A percentile compares a stretch with the other conserved stretches of the same genome.
These are phyloP conservation scores for Cranoglanis bouderius DNA, from an alignment of 2,113 vertebrate species.

Conservation along the genomic window DNA sequence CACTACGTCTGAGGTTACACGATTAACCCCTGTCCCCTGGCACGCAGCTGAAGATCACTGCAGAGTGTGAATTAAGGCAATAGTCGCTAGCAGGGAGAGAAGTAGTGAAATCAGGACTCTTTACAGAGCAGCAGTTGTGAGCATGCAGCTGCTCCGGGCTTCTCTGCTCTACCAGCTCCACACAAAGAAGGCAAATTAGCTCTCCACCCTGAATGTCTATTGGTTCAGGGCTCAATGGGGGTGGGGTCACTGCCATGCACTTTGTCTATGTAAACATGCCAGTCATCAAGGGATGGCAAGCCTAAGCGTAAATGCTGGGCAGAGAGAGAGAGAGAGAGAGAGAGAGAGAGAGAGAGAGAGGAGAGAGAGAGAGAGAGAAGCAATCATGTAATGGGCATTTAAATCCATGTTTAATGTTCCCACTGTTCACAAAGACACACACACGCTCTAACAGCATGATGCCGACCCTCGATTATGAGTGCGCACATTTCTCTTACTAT, in stretches of 20 bases:
- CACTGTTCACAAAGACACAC: slow-evolving; percentile 19
- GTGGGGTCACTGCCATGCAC: slow-evolving; percentile 33
- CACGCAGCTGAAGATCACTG: neutral
- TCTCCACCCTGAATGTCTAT: slow-evolving; percentile 20
- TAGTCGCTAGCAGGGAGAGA: neutral
- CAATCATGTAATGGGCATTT: slow-evolving; percentile 64
- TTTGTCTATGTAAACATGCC: slow-evolving; percentile 44
- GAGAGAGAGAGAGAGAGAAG: neutral
- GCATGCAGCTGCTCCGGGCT: slow-evolving; percentile 11
- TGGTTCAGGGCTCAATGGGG: slow-evolving; percentile 8
- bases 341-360: neutral
- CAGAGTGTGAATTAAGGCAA: neutral
- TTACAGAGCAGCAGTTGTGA: slow-evolving; percentile 3
- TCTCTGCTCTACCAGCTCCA: neutral
- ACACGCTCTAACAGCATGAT: neutral
- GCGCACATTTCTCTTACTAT: neutral
- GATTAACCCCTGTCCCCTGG: neutral
- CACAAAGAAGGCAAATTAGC: slow-evolving; percentile 35
- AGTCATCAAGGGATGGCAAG: slow-evolving; percentile 17
- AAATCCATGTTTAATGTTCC: slow-evolving; percentile 51
- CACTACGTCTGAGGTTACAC: neutral
- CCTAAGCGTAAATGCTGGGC: slow-evolving; percentile 36
- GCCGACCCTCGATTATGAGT: neutral
- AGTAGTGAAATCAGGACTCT: neutral
- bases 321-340: slow-evolving; percentile 2